A percentile compares a stretch with the other conserved stretches of the same genome.
These are phyloP conservation scores for Pomacea canaliculata DNA, from an alignment of 2,888 invertebrate genomes.

Conservation along the genomic window DNA sequence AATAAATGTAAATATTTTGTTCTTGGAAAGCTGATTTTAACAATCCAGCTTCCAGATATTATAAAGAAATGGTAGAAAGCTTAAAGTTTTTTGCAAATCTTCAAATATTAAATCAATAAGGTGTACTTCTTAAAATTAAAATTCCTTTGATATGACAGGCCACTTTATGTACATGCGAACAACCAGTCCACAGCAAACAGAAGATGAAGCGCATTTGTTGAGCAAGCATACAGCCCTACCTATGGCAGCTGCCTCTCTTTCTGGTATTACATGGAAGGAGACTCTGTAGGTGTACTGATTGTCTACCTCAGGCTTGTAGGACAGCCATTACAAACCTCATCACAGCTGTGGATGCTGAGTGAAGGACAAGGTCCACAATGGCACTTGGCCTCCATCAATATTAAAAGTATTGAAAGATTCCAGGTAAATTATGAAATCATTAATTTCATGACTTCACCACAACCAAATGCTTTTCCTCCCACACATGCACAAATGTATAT, in stretches of 20 bases:
- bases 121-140: too few relatives aligned
- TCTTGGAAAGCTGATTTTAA: too few relatives aligned
- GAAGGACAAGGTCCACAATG: slow-evolving; percentile 55
- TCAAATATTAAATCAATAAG: too few relatives aligned
- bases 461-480: background rate
- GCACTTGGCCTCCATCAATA: slow-evolving; percentile 47
- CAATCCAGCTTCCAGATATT: too few relatives aligned
- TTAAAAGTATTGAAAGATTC: slow-evolving; percentile 33
- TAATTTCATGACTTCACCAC: too few relatives aligned
- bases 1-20: too few relatives aligned
- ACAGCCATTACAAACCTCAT: background rate
- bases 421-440: slow-evolving; percentile 29
- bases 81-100: too few relatives aligned
- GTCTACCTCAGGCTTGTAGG: slow-evolving; percentile 33
- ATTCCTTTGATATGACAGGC: slow-evolving; percentile 25
- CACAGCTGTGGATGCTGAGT: slow-evolving; percentile 45
- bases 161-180: slow-evolving; percentile 57
- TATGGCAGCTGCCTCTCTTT: slow-evolving; percentile 45
- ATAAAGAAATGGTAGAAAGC: too few relatives aligned
- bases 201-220: slow-evolving; percentile 71
- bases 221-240: slow-evolving; percentile 35
- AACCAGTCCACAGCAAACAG: slow-evolving; percentile 73
- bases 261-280: slow-evolving; percentile 52
- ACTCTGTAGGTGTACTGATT: slow-evolving; percentile 31
- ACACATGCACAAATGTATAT: too few relatives aligned